Percentiles rank a stretch among this genome's conserved stretches.
Evolutionary conservation across 1,140 invertebrate species (phyloP).

Genomic region (Epicauta chinensis): DNA sequence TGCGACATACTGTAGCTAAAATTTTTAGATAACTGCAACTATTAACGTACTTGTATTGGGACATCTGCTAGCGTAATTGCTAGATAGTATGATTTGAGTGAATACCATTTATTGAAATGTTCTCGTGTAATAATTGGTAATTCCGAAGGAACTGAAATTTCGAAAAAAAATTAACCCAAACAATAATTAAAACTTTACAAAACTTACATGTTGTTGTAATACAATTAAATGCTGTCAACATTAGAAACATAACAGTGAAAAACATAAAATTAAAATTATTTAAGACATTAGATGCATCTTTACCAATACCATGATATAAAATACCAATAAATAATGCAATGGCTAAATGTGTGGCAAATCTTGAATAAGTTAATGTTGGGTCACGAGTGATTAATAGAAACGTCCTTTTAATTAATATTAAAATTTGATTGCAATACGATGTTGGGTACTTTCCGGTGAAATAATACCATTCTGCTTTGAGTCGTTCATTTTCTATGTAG

Average conservation of each 20-base stretch:
- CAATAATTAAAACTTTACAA: background rate
- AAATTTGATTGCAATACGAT: constrained; percentile 60
- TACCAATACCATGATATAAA: constrained; percentile 74
- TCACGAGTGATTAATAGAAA: constrained; percentile 52
- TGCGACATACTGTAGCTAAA: no score
- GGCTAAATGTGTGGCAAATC: constrained; percentile 65
- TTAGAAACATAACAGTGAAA: constrained; percentile 39
- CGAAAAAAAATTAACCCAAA: constrained; percentile 7
- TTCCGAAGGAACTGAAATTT: constrained; percentile 74
- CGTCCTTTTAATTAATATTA: constrained; percentile 56
- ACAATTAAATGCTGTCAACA: constrained; percentile 68
- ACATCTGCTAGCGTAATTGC: constrained; percentile 80
- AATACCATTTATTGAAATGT: constrained; percentile 92
- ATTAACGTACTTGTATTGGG: constrained; percentile 67
- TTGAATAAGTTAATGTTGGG: constrained; percentile 65
- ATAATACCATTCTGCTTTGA: constrained; percentile 4
- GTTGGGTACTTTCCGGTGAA: constrained; percentile 45
- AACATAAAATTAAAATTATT: constrained; percentile 40
- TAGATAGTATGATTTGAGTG: constrained; percentile 79
- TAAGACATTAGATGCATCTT: constrained; percentile 33
- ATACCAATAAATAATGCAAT: constrained; percentile 74
- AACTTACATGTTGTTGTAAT: constrained; percentile 84
- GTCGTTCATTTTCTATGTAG: no score
- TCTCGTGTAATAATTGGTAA: constrained; percentile 77
- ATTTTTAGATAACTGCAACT: background rate